Evolutionary conservation across 2,888 invertebrate genomes (phyloP), one percentile per base, ranked within the genome.

Genomic region (Chrysolina haemoptera): DNA sequence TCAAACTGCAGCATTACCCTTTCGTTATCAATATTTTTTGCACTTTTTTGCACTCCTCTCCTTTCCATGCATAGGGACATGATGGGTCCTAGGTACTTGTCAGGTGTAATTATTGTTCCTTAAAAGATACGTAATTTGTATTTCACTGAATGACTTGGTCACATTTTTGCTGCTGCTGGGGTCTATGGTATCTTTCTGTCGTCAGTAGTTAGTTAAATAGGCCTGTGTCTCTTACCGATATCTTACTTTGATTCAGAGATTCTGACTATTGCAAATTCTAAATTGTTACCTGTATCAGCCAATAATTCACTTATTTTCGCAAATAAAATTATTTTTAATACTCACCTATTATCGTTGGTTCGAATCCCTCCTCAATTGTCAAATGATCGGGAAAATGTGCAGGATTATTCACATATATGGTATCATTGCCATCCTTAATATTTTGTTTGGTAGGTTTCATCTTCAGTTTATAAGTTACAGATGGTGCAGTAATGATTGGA

Each of bases 41-140:
- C 91, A 0, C 93, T 93, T 71, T 92, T 90, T 77, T 95, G 93
- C 1, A 91, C 81, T 0, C 95, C 95, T 68, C 97, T 90, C 53
- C 94, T 90, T 76, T 95, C 95, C 82, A 93, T 89, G 81, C 96
- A 96, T 0, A 96, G 87, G 0, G 92, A 89, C 48, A 94, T 93
- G 12, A 96, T 90, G 4, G 91, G 87, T 0, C 94, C 94, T 14
- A 95, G 87, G 86, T 93, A 95, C 78, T 92, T 90, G 43, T 91
- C 92, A 68, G 98, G 98, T 0, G 95, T 93, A 82, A 98, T 96
- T 74, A 98, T 94, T 4, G 97, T 98, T 64, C 95, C 96, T 89
- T 88, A 79, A 81, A 82, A 68, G 62, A n/a, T 16, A 16, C 40
- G 43, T 48, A 1, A 27, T 27, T 40, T 12, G 14, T 27, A 50